These are phyloP conservation scores for Tetranychus piercei DNA, from an alignment of 2,888 invertebrate genomes.

Conservation along the genomic window DNA sequence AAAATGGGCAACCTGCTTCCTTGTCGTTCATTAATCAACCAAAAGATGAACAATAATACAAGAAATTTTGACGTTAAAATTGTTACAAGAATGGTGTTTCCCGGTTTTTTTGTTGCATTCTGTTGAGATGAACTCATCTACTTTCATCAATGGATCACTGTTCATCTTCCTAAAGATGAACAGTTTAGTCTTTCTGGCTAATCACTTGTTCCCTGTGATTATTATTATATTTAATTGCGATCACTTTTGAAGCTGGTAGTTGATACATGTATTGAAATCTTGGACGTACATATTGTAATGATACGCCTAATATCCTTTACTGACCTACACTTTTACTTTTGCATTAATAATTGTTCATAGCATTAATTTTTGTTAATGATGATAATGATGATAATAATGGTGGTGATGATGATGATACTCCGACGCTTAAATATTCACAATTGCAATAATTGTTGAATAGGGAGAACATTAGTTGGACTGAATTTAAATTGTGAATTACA, in stretches of 20 bases:
- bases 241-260: neutral
- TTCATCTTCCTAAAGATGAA: neutral
- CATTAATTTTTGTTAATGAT: neutral
- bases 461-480: no score
- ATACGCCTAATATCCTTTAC: neutral
- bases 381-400: neutral
- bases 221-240: neutral
- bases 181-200: neutral
- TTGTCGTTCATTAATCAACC: neutral
- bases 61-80: neutral
- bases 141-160: no score
- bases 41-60: neutral
- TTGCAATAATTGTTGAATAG: neutral
- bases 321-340: neutral
- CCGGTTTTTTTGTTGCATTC: no score
- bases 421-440: neutral
- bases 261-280: neutral
- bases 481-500: neutral
- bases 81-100: neutral
- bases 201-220: neutral
- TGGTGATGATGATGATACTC: neutral
- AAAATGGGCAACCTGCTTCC: neutral
- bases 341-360: neutral
- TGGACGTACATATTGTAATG: neutral
- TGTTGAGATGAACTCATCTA: no score